Percentiles rank a stretch among this genome's conserved stretches.
phyloP scores from a whole-genome alignment of 2,113 vertebrate genomes.

The Malurus melanocephalus region DNA sequence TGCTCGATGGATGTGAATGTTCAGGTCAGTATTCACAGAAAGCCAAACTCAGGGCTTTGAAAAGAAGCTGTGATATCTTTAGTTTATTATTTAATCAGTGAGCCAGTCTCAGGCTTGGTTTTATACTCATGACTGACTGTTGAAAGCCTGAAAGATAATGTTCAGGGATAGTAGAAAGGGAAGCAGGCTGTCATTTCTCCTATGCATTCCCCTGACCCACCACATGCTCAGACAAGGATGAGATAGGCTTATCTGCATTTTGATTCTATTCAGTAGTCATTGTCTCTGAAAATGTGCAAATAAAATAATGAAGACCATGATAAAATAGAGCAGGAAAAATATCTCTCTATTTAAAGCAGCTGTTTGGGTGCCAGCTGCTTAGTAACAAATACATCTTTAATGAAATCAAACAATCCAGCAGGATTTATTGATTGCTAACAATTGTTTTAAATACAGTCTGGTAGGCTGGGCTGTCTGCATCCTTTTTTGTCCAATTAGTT shows the following conservation, averaged over 20 bases:
- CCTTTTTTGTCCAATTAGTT: conserved; percentile 75
- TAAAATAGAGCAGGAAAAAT: conserved; percentile 63
- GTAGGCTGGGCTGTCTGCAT: conserved; percentile 69
- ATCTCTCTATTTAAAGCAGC: conserved; percentile 80
- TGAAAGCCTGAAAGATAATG: conserved; percentile 33
- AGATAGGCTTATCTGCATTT: conserved; percentile 54
- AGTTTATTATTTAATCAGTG: conserved; percentile 44
- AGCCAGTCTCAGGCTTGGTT: conserved; percentile 4
- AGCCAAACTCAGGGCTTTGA: conserved; percentile 21
- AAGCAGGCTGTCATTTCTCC: conserved; percentile 37
- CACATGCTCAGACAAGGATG: conserved; percentile 27
- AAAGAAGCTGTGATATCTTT: conserved; percentile 20
- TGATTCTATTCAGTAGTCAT: conserved; percentile 39
- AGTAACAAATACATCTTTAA: conserved; percentile 76
- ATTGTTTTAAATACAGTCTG: conserved; percentile 79
- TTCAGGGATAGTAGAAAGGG: not conserved
- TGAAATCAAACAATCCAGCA: conserved; percentile 77
- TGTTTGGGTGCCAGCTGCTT: conserved; percentile 77
- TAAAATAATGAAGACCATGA: conserved; percentile 64
- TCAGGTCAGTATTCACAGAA: conserved; percentile 41
- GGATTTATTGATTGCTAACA: conserved; percentile 80
- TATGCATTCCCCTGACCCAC: conserved; percentile 31
- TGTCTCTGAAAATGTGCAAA: conserved; percentile 57
- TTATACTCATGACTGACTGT: conserved; percentile 19
- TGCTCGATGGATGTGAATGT: not conserved